A percentile compares a stretch with the other conserved stretches of the same genome.
Conservation (phyloP, 2,113 vertebrate genomes). For the Petroica traversi region DNA sequence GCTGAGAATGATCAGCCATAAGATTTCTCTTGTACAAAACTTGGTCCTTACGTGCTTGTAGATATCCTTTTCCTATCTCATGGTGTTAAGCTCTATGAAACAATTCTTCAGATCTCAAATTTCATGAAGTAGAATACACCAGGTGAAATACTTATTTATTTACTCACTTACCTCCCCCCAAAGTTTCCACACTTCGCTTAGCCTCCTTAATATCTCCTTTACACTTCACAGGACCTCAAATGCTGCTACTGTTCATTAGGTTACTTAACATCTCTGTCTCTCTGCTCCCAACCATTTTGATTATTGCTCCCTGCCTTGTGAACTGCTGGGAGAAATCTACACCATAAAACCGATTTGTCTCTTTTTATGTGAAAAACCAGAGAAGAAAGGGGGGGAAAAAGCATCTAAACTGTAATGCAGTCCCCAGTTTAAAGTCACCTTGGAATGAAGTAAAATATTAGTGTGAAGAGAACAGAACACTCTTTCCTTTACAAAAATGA, state of each 20-base stretch:
- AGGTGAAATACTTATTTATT: background rate
- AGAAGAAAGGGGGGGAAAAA: background rate
- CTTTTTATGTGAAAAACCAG: background rate
- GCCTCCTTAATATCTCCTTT: background rate
- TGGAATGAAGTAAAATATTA: background rate
- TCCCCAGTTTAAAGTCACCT: background rate
- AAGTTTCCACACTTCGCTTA: background rate
- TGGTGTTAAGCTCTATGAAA: background rate
- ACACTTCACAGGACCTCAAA: background rate
- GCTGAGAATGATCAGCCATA: background rate
- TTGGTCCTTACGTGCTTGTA: background rate
- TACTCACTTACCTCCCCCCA: background rate
- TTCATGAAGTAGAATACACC: background rate
- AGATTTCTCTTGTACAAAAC: background rate
- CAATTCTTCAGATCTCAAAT: background rate
- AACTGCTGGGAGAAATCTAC: background rate
- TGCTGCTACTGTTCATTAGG: background rate
- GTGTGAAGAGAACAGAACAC: background rate
- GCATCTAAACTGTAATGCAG: background rate
- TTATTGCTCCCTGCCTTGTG: background rate
- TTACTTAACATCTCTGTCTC: background rate
- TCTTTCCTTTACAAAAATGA: background rate
- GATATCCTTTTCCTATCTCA: background rate
- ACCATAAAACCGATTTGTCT: background rate
- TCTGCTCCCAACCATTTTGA: background rate